These are phyloP conservation scores for Protobothrops mucrosquamatus DNA, from an alignment of 2,113 vertebrate species.

Conservation along the genomic window DNA sequence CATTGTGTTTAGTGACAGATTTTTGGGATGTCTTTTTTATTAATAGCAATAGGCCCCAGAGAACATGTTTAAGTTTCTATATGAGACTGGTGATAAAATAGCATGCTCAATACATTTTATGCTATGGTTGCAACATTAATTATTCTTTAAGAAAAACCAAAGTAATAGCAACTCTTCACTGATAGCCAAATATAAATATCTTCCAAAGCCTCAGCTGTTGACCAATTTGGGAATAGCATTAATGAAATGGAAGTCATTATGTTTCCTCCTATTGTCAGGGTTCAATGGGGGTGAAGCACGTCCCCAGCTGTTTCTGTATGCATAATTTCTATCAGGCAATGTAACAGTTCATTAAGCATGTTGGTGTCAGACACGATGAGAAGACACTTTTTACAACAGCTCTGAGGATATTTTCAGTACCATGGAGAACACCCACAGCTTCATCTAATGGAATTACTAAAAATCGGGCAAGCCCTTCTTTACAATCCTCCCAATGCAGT, in stretches of 20 bases:
- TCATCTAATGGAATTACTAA: neutral
- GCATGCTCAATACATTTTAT: neutral
- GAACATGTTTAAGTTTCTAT: neutral
- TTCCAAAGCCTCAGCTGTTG: neutral
- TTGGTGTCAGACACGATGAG: neutral
- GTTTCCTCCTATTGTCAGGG: neutral
- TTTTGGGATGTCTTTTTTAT: neutral
- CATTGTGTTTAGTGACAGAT: neutral
- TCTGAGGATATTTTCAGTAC: neutral
- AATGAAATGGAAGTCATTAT: neutral
- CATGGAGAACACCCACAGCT: neutral
- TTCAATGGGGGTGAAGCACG: neutral
- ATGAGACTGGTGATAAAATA: neutral
- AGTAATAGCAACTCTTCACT: neutral
- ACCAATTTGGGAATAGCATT: neutral
- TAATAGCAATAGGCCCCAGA: neutral
- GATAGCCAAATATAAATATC: neutral
- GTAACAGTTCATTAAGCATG: neutral
- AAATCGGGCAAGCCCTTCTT: neutral
- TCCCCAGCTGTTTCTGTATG: neutral
- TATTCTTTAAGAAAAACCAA: neutral
- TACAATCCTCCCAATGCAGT: neutral
- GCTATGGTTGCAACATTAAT: neutral
- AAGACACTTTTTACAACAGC: neutral
- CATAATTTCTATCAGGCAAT: neutral